These are phyloP conservation scores for Erythrocercus mccallii DNA, from an alignment of 2,113 vertebrate genomes.

Conservation along the genomic window DNA sequence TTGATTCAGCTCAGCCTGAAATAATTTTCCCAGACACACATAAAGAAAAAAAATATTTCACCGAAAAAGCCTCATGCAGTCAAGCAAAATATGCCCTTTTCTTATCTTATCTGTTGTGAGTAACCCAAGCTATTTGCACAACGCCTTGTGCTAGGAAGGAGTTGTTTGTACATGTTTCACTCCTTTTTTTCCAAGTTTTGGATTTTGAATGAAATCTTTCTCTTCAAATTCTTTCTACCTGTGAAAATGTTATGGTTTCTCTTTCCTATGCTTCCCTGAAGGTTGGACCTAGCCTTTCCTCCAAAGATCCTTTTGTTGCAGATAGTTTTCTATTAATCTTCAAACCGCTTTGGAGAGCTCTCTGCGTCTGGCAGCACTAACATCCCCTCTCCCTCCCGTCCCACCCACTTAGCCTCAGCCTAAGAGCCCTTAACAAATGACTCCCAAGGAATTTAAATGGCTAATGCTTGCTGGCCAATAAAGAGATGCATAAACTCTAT, in stretches of 20 bases:
- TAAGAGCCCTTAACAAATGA: slow-evolving; percentile 78
- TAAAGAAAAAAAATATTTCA: not conserved
- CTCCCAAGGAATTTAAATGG: slow-evolving; percentile 77
- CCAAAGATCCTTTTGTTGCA: slow-evolving; percentile 6
- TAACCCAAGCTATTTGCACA: slow-evolving; percentile 68
- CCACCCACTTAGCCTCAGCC: slow-evolving; percentile 68
- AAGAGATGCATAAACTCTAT: slow-evolving; percentile 48
- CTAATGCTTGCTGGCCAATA: slow-evolving; percentile 72
- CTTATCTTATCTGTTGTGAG: slow-evolving; percentile 67
- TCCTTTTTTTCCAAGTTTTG: slow-evolving; percentile 36
- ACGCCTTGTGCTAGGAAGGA: slow-evolving; percentile 59
- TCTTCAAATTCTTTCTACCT: not conserved
- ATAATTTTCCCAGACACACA: not conserved
- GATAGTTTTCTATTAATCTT: slow-evolving; percentile 54
- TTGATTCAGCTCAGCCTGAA: not conserved
- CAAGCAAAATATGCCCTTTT: slow-evolving; percentile 58
- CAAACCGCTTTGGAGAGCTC: slow-evolving; percentile 39
- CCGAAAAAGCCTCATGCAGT: not conserved
- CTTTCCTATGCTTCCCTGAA: not conserved
- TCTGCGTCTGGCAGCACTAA: slow-evolving; percentile 29
- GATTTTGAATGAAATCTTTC: slow-evolving; percentile 40
- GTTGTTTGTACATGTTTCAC: slow-evolving; percentile 63
- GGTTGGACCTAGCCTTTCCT: not conserved
- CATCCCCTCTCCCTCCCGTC: slow-evolving; percentile 50
- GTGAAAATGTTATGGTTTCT: not conserved